phyloP scores from a whole-genome alignment of 2,797 vertebrate species.

The Sebastes wilsoni region DNA sequence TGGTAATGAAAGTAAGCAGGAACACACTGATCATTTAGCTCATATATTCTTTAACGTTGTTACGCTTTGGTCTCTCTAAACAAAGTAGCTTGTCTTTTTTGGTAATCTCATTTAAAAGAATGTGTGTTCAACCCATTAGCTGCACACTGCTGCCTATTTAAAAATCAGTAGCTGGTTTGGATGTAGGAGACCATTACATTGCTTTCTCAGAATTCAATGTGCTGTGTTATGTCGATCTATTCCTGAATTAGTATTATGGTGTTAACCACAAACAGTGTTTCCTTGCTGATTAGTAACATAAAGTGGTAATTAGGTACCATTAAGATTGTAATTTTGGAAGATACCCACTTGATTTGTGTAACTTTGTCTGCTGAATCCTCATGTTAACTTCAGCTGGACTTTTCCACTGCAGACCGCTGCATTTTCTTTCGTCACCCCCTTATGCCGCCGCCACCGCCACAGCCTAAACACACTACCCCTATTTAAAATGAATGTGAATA shows the following conservation, averaged over 20 bases:
- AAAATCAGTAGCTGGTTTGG: constrained; percentile 1
- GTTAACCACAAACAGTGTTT: neutral
- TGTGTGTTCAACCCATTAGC: constrained; percentile 16
- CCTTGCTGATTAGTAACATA: neutral
- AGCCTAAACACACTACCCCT: too few species aligned
- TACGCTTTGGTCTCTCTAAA: neutral
- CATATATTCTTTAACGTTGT: neutral
- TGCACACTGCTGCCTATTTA: constrained; percentile 8
- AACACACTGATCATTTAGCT: neutral
- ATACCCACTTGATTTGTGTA: neutral
- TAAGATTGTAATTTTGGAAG: neutral
- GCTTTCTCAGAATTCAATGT: constrained; percentile 8
- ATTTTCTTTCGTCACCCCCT: too few species aligned
- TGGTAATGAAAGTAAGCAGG: neutral
- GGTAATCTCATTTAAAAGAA: constrained; percentile 35
- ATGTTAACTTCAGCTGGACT: neutral
- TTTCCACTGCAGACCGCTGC: too few species aligned
- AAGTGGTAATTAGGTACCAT: neutral
- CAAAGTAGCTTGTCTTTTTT: constrained; percentile 9
- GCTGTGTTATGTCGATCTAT: neutral
- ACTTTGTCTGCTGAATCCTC: neutral
- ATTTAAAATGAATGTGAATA: too few species aligned
- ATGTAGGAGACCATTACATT: neutral
- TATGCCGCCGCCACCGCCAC: fast-evolving
- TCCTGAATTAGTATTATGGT: neutral